Base-by-base conservation (phyloP, 2,888 invertebrate genomes). In the Heliothis peltigera region DNA sequence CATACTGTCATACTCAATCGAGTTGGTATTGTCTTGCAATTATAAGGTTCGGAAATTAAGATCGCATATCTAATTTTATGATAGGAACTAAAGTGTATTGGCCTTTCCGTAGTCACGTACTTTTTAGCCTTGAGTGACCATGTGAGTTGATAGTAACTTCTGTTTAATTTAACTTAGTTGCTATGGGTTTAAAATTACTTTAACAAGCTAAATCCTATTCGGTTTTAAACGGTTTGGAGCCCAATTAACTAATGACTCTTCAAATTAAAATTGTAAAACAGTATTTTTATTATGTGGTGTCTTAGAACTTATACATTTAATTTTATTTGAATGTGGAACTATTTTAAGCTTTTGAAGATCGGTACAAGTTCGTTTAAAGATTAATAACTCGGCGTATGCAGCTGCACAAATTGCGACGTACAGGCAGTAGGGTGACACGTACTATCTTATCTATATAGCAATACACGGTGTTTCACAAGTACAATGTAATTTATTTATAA, bases 1-100 rank as follows among this genome's bases (percentile, higher is more conserved):
- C 66, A 66, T 35, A 44, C 47, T 44, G 32, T 57, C 46, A 44
- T 28, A 58, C 32, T 39, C 76, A 48, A 70, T 60, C 52, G 19
- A 53, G 51, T 28, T 28, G 25, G 52, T 42, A 60, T 60, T 64
- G 60, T 77, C 22, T 57, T 49, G 6, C 35, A 2, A 54, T 25
- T 49, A 62, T 55, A 54, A 57, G 56, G 70, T 42, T 46, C 15
- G 49, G 3, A 69, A 55, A 69, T 69, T 53, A 47, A 53, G 61
- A 71, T 56, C 35, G 44, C 32, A 56, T 71, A 71, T 75, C 63
- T 46, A 57, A 54, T 53, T 57, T 56, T 61, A 55, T 61, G 69
- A 43, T 51, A 39, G 39, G 39, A n/a, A 49, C 17, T 22, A 32
- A 19, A 7, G 47, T 43, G 54, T 62, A 69, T 61, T 75, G 55